Base-by-base conservation (phyloP, 2,797 vertebrate species). In the Galago senegalensis region DNA sequence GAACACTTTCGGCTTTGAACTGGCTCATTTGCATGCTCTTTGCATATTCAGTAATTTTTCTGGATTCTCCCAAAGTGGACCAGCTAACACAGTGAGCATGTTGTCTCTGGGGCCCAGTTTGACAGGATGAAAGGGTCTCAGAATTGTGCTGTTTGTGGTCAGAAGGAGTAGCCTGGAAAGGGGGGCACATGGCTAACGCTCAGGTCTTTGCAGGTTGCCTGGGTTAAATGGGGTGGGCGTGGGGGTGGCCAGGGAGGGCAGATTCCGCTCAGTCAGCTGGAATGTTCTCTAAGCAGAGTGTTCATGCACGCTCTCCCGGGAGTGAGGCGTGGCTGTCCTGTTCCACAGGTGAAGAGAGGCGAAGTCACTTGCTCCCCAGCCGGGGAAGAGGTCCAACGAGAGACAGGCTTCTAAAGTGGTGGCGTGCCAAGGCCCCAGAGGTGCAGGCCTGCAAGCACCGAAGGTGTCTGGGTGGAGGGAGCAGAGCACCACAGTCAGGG, bases 1-100 rank as follows among this genome's bases (percentile, higher is more conserved):
- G 88, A 87, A 12, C 4, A 14, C 20, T 87, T 37, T 72, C 37
- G 72, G 76, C 87, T 81, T 60, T 21, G 63, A 91, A 76, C 81
- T 0, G 21, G 65, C 12, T 81, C 34, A 72, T 97, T 97, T 96
- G 94, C 95, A 97, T 98, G 0, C 0, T 0, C 94, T 97, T 97
- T 97, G 97, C 95, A 96, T 96, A 89, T 4, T 2, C 60, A 3
- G 49, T 69, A 16, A 75, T 91, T 87, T 84, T 53, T 79, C 85
- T 75, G 40, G 87, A 34, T 87, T 87, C 81, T 96, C 83, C 75
- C 70, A 14, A 84, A 83, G 61, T 40, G 86, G 79, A 56, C 88
- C 37, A 85, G 90, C 90, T 91, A 90, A 93, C 87, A 91, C 91
- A 94, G 93, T 56, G 75, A 83, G 31, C 0, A 34, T 29, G 29